Evolutionary conservation across 2,797 vertebrate genomes (phyloP).

Genomic region (Psittacula echo): DNA sequence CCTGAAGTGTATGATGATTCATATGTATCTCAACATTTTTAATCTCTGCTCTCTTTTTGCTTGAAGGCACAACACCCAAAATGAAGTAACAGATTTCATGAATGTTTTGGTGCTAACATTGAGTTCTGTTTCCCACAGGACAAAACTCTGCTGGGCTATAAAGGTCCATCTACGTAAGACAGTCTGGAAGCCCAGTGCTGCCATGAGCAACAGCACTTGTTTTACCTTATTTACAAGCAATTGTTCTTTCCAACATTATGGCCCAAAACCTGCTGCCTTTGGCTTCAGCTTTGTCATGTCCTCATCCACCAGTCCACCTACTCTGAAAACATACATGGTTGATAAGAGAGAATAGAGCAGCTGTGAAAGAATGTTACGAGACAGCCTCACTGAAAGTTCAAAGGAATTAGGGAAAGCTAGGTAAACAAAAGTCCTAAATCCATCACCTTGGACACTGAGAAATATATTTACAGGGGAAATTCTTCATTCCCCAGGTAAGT

Average conservation of each 20-base stretch:
- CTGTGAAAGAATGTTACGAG: neutral
- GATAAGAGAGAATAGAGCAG: neutral
- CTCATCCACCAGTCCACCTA: neutral
- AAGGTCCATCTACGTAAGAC: neutral
- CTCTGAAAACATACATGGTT: neutral
- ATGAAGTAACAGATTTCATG: neutral
- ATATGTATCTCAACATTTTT: neutral
- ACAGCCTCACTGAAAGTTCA: neutral
- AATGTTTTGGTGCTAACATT: neutral
- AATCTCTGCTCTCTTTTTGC: neutral
- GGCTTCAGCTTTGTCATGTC: neutral
- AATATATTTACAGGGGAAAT: neutral
- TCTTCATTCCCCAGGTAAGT: neutral
- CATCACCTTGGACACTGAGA: neutral
- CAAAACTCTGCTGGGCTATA: neutral
- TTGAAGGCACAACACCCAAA: neutral
- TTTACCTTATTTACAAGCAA: neutral
- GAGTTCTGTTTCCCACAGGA: constrained; percentile 32
- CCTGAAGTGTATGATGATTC: neutral
- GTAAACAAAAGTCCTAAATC: neutral
- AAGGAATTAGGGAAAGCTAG: neutral
- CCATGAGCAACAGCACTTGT: neutral
- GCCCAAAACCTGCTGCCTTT: neutral
- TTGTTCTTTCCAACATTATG: neutral
- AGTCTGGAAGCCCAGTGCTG: neutral